These are phyloP conservation scores for Lota lota DNA, from an alignment of 2,113 vertebrate species.

Conservation along the genomic window DNA sequence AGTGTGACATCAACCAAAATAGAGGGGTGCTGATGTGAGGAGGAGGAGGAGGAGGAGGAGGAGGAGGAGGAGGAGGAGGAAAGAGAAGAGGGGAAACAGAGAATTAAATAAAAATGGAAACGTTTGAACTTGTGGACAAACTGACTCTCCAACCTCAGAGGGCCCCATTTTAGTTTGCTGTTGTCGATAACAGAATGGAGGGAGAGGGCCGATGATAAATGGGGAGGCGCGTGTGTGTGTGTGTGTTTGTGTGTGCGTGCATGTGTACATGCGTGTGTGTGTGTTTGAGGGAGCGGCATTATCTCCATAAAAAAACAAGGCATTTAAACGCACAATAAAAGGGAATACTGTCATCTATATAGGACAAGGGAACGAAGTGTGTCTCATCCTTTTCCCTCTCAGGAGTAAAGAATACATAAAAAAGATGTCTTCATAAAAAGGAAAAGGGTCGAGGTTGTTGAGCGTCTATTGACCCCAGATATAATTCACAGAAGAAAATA, in stretches of 20 bases:
- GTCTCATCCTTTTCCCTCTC: conserved; percentile 29
- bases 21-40: conserved; percentile 33
- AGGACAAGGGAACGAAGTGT: conserved; percentile 44
- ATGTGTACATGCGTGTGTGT: neutral
- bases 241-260: neutral
- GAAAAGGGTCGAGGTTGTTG: neutral
- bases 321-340: conserved; percentile 48
- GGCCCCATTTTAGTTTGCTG: conserved; percentile 54
- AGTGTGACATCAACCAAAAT: conserved; percentile 53
- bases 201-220: conserved; percentile 25
- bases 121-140: conserved; percentile 63
- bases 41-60: conserved; percentile 26
- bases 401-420: conserved; percentile 2
- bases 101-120: conserved; percentile 41
- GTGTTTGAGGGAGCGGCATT: conserved; percentile 51
- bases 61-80: neutral
- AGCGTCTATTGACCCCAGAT: conserved; percentile 32
- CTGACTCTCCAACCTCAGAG: conserved; percentile 52
- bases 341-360: conserved; percentile 53
- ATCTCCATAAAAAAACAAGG: conserved; percentile 52
- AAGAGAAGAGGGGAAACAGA: conserved; percentile 18
- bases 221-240: conserved; percentile 16
- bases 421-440: neutral
- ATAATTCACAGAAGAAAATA: conserved; percentile 16
- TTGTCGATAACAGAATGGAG: conserved; percentile 59